phyloP scores from a whole-genome alignment of 2,797 vertebrate genomes.

The Ceyx erithaca region DNA sequence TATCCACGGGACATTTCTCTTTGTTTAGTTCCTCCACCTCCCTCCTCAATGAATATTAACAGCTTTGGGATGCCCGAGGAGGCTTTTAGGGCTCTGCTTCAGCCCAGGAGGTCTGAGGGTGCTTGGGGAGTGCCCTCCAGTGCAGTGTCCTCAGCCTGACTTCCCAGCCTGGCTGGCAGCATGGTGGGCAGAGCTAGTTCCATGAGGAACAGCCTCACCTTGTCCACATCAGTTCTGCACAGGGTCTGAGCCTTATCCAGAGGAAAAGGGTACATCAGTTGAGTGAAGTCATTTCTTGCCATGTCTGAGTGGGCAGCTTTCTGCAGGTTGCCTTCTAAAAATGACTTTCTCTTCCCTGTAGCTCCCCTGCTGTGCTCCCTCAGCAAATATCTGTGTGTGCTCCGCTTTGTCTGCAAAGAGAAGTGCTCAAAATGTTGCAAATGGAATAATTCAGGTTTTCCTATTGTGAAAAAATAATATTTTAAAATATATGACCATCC shows the following conservation, averaged over 20 bases:
- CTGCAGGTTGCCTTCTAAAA: neutral
- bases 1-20: neutral
- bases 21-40: neutral
- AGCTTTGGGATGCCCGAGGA: neutral
- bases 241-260: neutral
- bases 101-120: fast-evolving
- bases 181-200: fast-evolving
- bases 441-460: neutral
- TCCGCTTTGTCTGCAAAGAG: neutral
- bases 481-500: neutral
- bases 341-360: neutral
- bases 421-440: neutral
- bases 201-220: neutral
- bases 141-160: neutral
- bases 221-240: neutral
- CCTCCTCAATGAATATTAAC: neutral
- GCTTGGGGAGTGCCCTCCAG: neutral
- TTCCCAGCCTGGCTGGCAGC: neutral
- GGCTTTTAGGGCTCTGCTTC: neutral
- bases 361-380: neutral
- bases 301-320: fast-evolving
- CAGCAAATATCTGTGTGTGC: neutral
- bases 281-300: neutral
- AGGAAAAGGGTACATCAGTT: neutral
- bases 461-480: neutral